Percentiles rank a stretch among this genome's conserved stretches.
These are phyloP conservation scores for Phoeniculus purpureus DNA, from an alignment of 2,797 vertebrate species.

Conservation along the genomic window DNA sequence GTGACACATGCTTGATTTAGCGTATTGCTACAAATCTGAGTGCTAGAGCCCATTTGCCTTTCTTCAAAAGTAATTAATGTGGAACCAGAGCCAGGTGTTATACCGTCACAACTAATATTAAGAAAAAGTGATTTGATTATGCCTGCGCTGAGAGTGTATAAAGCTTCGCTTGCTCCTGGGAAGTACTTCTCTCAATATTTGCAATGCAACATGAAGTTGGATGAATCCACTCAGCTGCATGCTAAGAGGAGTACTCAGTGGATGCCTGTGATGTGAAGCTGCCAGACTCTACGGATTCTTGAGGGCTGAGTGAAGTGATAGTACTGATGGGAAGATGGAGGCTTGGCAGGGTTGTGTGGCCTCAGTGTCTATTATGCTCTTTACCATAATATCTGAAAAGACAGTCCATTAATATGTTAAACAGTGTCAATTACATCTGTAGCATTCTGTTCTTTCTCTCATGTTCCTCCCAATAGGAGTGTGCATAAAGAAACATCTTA, in stretches of 20 bases:
- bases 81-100: not conserved
- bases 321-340: not conserved
- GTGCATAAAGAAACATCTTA: not conserved
- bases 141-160: not conserved
- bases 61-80: conserved; percentile 5
- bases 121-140: conserved; percentile 12
- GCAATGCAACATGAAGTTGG: not conserved
- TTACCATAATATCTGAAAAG: not conserved
- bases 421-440: not conserved
- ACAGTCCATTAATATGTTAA: not conserved
- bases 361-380: not conserved
- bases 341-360: not conserved
- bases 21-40: conserved; percentile 26
- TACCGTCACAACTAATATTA: not conserved
- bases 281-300: not conserved
- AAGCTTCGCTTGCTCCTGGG: not conserved
- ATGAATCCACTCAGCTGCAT: not conserved
- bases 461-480: not conserved
- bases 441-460: not conserved
- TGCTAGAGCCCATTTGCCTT: conserved; percentile 8
- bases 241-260: not conserved
- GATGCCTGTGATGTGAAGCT: not conserved
- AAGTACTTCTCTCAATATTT: not conserved
- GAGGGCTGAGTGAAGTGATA: not conserved
- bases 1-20: conserved; percentile 13